Evolutionary conservation across 2,797 vertebrate species (phyloP).

Genomic region (Apogon talboti): DNA sequence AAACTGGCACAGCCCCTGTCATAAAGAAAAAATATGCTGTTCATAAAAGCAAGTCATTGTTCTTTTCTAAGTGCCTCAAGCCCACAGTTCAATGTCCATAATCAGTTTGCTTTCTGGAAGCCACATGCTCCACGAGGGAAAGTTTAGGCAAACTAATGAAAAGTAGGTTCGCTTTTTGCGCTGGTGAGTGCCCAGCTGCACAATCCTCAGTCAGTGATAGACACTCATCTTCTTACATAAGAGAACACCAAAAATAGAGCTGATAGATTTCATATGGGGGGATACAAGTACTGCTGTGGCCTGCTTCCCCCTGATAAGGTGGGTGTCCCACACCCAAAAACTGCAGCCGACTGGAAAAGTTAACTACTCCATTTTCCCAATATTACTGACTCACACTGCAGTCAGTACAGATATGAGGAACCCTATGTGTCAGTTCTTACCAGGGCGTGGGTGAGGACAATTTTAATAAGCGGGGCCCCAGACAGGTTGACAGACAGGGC

Average conservation of each 20-base stretch:
- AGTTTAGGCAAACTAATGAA: slow-evolving; percentile 59
- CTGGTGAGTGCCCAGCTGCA: slow-evolving; percentile 56
- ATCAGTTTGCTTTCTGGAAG: slow-evolving; percentile 77
- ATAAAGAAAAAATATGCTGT: slow-evolving; percentile 70
- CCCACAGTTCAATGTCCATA: slow-evolving; percentile 66
- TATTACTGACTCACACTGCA: slow-evolving; percentile 32
- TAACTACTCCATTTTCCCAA: slow-evolving; percentile 25
- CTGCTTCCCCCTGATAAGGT: slow-evolving; percentile 60
- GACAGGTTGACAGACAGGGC: slow-evolving; percentile 89
- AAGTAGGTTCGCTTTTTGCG: slow-evolving; percentile 46
- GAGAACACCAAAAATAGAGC: slow-evolving; percentile 57
- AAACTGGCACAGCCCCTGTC: slow-evolving; percentile 73
- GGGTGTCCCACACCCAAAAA: slow-evolving; percentile 45
- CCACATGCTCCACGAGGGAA: slow-evolving; percentile 68
- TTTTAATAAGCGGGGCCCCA: slow-evolving; percentile 89
- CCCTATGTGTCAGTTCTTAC: slow-evolving; percentile 78
- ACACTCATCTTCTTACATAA: slow-evolving; percentile 61
- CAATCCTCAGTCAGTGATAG: slow-evolving; percentile 30
- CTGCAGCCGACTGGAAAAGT: slow-evolving; percentile 24
- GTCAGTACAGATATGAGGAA: slow-evolving; percentile 20
- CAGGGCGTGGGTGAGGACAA: slow-evolving; percentile 89
- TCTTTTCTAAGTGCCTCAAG: slow-evolving; percentile 71
- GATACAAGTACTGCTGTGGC: slow-evolving; percentile 18
- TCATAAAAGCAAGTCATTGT: slow-evolving; percentile 81
- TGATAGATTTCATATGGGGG: slow-evolving; percentile 51